These are phyloP conservation scores for Lordiphosa clarofinis DNA, from an alignment of 1,140 invertebrate species.

Conservation along the genomic window DNA sequence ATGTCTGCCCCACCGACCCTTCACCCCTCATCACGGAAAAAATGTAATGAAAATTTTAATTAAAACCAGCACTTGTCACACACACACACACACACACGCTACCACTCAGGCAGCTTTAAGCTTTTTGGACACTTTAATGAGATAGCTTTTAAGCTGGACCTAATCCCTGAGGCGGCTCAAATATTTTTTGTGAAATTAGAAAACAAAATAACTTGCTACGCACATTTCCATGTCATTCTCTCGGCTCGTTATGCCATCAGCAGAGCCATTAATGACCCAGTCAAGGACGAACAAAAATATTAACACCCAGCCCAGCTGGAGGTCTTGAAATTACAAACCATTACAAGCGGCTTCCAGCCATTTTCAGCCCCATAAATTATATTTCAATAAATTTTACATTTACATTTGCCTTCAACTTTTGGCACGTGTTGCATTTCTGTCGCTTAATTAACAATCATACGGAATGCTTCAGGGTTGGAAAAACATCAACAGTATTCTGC, in stretches of 20 bases:
- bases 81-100: constrained; percentile 18
- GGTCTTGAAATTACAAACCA: constrained; percentile 14
- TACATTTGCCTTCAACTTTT: constrained; percentile 9
- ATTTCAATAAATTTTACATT: constrained; percentile 47
- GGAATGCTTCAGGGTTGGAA: no score
- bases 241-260: constrained; percentile 15
- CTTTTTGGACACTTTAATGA: constrained; percentile 48
- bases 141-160: constrained; percentile 6
- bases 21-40: background rate
- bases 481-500: no score
- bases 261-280: constrained; percentile 34
- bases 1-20: constrained; percentile 16
- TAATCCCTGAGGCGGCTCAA: constrained; percentile 6
- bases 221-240: background rate
- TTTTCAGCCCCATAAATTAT: constrained; percentile 56
- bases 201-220: background rate
- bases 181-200: background rate
- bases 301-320: constrained; percentile 26
- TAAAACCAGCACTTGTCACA: constrained; percentile 63
- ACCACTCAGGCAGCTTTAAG: constrained; percentile 25
- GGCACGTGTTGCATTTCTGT: no score
- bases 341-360: constrained; percentile 27
- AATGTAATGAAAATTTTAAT: constrained; percentile 75
- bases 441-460: no score
- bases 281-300: constrained; percentile 49